These are phyloP conservation scores for Hydraecia micacea DNA, from an alignment of 2,888 invertebrate species.

Conservation along the genomic window DNA sequence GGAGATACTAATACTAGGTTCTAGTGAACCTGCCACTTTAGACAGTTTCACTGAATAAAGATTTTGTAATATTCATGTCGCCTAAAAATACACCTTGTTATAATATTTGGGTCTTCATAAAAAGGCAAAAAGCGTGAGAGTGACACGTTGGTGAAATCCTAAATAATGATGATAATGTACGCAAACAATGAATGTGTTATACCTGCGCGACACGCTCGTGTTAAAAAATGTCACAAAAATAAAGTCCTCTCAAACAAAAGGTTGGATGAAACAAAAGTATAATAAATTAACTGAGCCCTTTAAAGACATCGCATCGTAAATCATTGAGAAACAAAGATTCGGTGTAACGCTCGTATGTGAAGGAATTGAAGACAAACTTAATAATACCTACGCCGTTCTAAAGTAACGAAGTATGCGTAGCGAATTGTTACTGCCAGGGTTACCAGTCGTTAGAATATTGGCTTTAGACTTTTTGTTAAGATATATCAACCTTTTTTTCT, in stretches of 20 bases:
- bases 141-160: slow-evolving; percentile 27
- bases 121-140: slow-evolving; percentile 8
- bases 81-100: neutral
- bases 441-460: neutral
- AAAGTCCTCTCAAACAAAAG: slow-evolving; percentile 57
- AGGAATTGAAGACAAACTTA: slow-evolving; percentile 57
- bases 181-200: slow-evolving; percentile 47
- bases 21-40: neutral
- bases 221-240: slow-evolving; percentile 52
- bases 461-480: slow-evolving; percentile 7
- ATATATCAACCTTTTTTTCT: neutral
- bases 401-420: slow-evolving; percentile 42
- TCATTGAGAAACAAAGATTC: slow-evolving; percentile 62
- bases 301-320: slow-evolving; percentile 65
- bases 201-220: slow-evolving; percentile 32
- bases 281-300: slow-evolving; percentile 63
- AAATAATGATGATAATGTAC: slow-evolving; percentile 39
- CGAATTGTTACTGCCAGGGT: slow-evolving; percentile 14
- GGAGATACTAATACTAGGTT: too few relatives aligned
- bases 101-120: neutral
- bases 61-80: slow-evolving; percentile 3
- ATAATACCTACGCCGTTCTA: slow-evolving; percentile 38
- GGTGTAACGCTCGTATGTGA: slow-evolving; percentile 48
- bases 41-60: neutral
- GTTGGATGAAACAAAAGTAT: slow-evolving; percentile 63